These are phyloP conservation scores for Zaprionus lineosus DNA, from an alignment of 2,888 invertebrate species.

Conservation along the genomic window DNA sequence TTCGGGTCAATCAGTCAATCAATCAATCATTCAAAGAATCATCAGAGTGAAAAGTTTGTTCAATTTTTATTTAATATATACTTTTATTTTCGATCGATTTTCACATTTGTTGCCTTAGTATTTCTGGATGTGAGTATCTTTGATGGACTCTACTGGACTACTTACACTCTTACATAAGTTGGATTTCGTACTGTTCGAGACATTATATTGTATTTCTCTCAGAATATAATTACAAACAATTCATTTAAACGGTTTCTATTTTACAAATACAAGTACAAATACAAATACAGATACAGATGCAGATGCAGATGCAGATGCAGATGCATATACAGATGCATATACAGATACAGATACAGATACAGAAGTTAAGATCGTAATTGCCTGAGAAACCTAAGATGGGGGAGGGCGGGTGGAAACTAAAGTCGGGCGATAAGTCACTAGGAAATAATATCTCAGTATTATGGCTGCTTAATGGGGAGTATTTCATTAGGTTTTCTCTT, in stretches of 20 bases:
- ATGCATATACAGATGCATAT: not conserved
- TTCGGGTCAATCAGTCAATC: too few relatives aligned
- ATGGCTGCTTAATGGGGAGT: conserved; percentile 50
- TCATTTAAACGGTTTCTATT: conserved; percentile 53
- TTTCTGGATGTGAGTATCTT: conserved; percentile 50
- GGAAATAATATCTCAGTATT: conserved; percentile 66
- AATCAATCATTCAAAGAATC: too few relatives aligned
- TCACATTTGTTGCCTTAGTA: conserved; percentile 47
- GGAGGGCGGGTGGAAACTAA: conserved; percentile 3
- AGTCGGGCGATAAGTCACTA: conserved; percentile 7
- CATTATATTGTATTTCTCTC: conserved; percentile 52
- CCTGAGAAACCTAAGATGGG: conserved; percentile 30
- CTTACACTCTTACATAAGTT: conserved; percentile 44
- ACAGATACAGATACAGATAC: too few relatives aligned
- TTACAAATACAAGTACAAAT: not conserved
- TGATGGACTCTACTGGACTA: conserved; percentile 69
- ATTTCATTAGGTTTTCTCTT: conserved; percentile 9
- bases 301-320: conserved; percentile 28
- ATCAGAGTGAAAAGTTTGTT: conserved; percentile 23
- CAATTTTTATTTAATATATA: conserved; percentile 36
- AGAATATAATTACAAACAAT: conserved; percentile 70
- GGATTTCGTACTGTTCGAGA: conserved; percentile 20
- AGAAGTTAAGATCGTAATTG: too few relatives aligned
- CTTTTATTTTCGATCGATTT: conserved; percentile 47
- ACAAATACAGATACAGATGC: conserved; percentile 18